phyloP scores from a whole-genome alignment of 2,113 vertebrate species.

The Chrysochloris asiatica region DNA sequence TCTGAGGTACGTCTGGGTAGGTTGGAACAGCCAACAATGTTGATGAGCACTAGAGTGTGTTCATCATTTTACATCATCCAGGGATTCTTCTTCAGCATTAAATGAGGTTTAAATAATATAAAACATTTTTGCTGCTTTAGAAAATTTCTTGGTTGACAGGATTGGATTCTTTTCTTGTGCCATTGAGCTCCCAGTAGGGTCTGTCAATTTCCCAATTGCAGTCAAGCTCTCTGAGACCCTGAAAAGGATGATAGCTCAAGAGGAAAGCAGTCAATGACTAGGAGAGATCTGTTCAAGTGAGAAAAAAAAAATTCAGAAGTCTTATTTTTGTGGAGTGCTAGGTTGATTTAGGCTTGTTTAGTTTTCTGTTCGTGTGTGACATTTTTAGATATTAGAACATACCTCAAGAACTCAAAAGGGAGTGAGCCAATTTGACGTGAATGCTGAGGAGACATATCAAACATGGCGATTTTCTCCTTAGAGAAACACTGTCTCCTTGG shows the following conservation, averaged over 20 bases:
- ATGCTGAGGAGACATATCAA: not conserved
- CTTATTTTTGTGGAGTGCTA: not conserved
- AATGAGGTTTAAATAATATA: not conserved
- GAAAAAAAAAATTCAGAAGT: not conserved
- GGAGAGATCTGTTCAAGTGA: not conserved
- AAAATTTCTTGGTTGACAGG: not conserved
- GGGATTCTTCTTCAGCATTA: not conserved
- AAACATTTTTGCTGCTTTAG: not conserved
- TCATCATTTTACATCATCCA: not conserved
- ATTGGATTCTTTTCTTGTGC: conserved; percentile 3
- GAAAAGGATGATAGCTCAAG: not conserved
- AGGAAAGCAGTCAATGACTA: not conserved
- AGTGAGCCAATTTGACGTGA: not conserved
- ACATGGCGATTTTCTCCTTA: conserved; percentile 34
- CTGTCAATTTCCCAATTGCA: not conserved
- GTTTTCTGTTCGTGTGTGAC: conserved; percentile 9
- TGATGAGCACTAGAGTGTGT: not conserved
- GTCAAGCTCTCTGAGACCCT: not conserved
- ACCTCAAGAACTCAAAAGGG: not conserved
- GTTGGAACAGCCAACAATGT: not conserved
- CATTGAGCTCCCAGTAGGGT: not conserved
- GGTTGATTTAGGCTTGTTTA: not conserved
- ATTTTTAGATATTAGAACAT: conserved; percentile 41
- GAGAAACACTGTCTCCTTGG: not conserved
- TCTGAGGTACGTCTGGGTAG: not conserved